These are phyloP conservation scores for Odontamblyopus rebecca DNA, from an alignment of 2,797 vertebrate genomes.

Conservation along the genomic window DNA sequence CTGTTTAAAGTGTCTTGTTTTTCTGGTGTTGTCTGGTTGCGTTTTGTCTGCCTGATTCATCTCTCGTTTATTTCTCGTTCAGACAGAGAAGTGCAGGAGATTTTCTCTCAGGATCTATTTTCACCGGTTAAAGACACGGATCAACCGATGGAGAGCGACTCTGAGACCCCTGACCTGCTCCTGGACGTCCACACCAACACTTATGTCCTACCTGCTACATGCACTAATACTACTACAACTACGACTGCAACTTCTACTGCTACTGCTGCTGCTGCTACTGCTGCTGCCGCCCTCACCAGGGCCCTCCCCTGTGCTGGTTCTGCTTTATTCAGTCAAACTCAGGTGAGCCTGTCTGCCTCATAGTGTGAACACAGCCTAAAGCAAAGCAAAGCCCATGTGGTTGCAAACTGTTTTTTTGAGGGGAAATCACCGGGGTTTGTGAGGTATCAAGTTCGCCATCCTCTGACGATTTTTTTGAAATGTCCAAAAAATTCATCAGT, in stretches of 20 bases:
- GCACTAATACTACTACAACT: not conserved
- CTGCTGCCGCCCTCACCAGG: not conserved
- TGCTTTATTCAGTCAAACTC: too few species aligned
- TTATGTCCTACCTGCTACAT: not conserved
- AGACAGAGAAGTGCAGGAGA: not conserved
- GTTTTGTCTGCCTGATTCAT: not conserved
- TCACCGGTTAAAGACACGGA: not conserved
- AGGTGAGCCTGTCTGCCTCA: too few species aligned
- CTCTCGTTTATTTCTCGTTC: not conserved
- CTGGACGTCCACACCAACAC: not conserved
- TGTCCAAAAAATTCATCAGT: too few species aligned
- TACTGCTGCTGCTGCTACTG: not conserved
- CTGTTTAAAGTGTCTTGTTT: too few species aligned
- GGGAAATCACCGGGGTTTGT: too few species aligned
- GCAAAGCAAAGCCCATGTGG: too few species aligned
- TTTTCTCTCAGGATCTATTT: conserved; percentile 1
- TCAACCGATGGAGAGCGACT: not conserved
- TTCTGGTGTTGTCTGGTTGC: too few species aligned
- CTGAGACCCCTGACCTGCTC: not conserved
- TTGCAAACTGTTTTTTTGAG: too few species aligned
- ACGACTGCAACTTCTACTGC: not conserved
- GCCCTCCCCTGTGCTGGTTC: too few species aligned
- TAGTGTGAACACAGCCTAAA: too few species aligned
- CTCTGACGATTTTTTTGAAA: too few species aligned
- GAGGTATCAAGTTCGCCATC: too few species aligned